Evolutionary conservation across 2,113 vertebrate genomes (phyloP), one percentile per base, ranked within the genome.

Genomic region (Platichthys stellatus): DNA sequence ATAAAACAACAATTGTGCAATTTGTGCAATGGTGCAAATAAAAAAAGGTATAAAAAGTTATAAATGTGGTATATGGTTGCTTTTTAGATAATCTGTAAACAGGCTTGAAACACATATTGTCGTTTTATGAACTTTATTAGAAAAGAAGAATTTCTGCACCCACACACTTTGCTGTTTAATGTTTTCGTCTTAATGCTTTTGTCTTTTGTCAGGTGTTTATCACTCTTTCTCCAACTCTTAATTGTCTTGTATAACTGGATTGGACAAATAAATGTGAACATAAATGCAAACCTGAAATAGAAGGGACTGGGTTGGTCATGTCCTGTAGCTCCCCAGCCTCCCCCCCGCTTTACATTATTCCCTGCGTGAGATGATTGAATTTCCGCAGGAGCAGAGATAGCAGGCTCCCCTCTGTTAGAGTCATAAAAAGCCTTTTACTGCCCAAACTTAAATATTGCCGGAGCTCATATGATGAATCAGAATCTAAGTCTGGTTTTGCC

Each of bases 381-480:
- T 57, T 62, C 54, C 26, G 56, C 56, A 57, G 31, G 15, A 76
- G 45, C 15, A 47, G 43, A 60, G 63, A 40, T 54, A 54, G 47
- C 58, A 35, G 51, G 20, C 20, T 2, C 28, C 47, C 10, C 31
- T 63, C 54, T 49, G 18, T 64, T 54, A 13, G 2, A n/a, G 23
- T 65, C 60, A 54, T 35, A 38, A 54, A n/a, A 54, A 53, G 63
- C 11, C 43, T 60, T 21, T 56, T 54, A 15, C 9, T 70, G 60
- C 54, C 54, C 54, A 28, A 57, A 63, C 68, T 47, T 56, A 56
- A 35, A 72, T 77, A 72, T 73, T 53, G 28, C 43, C 18, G 23
- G 21, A 65, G 38, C 6, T 66, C 26, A 64, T 72, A 64, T 68
- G 45, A 56, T 62, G 15, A 49, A 40, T 74, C 24, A 62, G 43